Evolutionary conservation across 2,888 invertebrate species (phyloP), one percentile per base, ranked within the genome.

Genomic region (Drosophila lutescens): DNA sequence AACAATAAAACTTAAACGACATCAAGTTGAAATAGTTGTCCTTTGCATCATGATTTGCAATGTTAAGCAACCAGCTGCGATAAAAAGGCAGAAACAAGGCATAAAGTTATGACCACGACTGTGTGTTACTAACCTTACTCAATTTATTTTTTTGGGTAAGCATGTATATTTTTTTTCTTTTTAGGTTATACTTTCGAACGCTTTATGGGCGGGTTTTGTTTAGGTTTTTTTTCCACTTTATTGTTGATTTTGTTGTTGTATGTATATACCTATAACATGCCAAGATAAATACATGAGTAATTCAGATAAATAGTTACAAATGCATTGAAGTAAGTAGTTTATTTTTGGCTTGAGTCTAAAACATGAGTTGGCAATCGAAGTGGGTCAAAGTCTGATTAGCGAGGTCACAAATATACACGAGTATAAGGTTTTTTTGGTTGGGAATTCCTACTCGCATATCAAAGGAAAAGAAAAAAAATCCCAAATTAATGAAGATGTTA

Each of bases 51-150:
- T 79, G 70, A 49, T 62, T 51, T 57, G 49, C 82, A 89, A 79
- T 85, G 86, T 87, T 76, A 87, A 85, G 85, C 86, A 89, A 81
- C 81, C 79, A 78, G 38, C 51, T 61, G 53, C 38, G 59, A 47
- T 43, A 70, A 56, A 66, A 58, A 77, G 49, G 32, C 30, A 30
- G 23, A 43, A 53, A 55, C 69, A 65, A 40, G 46, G 49, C 58
- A 69, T 73, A 66, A 74, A 83, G 85, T 87, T 89, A 89, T 89
- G 77, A 50, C 86, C 79, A 79, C 88, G 86, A 89, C 71, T 81
- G 72, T 69, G 68, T 81, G 82, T 83, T 88, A 89, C 84, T 85
- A 88, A 85, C 84, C 84, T 85, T 89, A 85, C 88, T 80, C 84
- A 85, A 85, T 66, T 72, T 71, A 47, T 58, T 70, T 83, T 83